phyloP scores from a whole-genome alignment of 2,797 vertebrate genomes.

The Pteropus rufus region DNA sequence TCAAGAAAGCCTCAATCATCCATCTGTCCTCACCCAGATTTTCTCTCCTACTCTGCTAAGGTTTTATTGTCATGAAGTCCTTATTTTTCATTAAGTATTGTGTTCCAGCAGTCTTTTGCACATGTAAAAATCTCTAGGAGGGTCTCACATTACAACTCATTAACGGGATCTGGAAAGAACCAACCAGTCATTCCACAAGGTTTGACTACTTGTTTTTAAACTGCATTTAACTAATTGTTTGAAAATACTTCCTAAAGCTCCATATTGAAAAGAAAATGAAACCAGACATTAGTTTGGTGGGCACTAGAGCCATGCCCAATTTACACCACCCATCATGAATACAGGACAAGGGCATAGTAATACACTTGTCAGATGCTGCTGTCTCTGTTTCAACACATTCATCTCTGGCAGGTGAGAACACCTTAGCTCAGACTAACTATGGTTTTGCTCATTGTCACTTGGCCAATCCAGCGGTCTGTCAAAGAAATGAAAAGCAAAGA shows the following conservation, averaged over 20 bases:
- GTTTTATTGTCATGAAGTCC: neutral
- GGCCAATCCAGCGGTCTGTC: neutral
- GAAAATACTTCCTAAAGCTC: neutral
- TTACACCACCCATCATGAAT: fast-evolving
- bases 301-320: no score
- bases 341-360: neutral
- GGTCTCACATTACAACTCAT: neutral
- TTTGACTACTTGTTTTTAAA: neutral
- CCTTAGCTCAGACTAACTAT: neutral
- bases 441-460: neutral
- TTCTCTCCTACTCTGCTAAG: neutral
- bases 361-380: neutral
- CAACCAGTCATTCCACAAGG: neutral
- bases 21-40: neutral
- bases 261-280: neutral
- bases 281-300: neutral
- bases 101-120: neutral
- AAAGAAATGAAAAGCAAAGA: conserved; percentile 11
- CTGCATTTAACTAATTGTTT: neutral
- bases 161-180: neutral
- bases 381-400: neutral
- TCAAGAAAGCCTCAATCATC: neutral
- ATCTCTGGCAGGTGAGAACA: neutral
- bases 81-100: neutral
- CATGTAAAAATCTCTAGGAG: neutral